These are phyloP conservation scores for Lottia scabra DNA, from an alignment of 2,888 invertebrate species.

Conservation along the genomic window DNA sequence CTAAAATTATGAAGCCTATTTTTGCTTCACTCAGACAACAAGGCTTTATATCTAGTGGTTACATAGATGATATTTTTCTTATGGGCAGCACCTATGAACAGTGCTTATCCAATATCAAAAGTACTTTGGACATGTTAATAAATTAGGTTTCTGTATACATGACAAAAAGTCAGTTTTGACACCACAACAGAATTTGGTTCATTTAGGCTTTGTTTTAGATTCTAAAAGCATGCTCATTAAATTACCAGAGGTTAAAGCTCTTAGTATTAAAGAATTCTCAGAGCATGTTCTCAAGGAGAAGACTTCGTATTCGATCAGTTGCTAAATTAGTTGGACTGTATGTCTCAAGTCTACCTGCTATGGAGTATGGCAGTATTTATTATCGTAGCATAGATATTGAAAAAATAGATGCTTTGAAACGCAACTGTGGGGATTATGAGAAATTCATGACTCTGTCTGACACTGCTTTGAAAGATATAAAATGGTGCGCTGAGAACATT, in stretches of 20 bases:
- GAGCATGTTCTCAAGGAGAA: not conserved
- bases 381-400: constrained; percentile 9
- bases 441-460: not conserved
- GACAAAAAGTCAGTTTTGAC: not conserved
- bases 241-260: not conserved
- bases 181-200: not conserved
- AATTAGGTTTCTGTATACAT: not conserved
- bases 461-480: not conserved
- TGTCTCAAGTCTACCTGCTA: not conserved
- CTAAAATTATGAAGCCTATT: constrained; percentile 12
- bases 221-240: not conserved
- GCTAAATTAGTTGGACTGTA: not conserved
- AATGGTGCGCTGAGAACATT: constrained; percentile 9
- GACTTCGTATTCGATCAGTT: not conserved
- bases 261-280: not conserved
- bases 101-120: not conserved
- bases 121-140: not conserved
- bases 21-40: not conserved
- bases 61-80: constrained; percentile 10
- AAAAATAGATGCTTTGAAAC: constrained; percentile 10
- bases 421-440: constrained; percentile 13
- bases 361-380: not conserved
- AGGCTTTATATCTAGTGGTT: not conserved
- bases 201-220: not conserved
- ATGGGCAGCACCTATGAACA: not conserved